These are phyloP conservation scores for Tolypeutes matacus DNA, from an alignment of 2,797 vertebrate genomes.

Conservation along the genomic window DNA sequence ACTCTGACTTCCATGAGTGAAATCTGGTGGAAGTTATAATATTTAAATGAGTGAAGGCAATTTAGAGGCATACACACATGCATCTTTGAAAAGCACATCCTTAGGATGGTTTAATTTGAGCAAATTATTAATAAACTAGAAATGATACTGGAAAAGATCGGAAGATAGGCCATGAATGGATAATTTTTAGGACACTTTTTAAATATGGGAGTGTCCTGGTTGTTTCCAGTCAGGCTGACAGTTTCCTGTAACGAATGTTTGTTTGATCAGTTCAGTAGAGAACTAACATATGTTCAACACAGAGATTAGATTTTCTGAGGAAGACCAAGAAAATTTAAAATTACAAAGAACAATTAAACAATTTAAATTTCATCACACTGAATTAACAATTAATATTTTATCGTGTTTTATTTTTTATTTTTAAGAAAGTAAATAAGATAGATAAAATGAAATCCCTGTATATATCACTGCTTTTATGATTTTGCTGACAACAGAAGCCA, in stretches of 20 bases:
- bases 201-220: not conserved
- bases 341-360: not conserved
- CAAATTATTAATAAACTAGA: constrained; percentile 43
- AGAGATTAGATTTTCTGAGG: not conserved
- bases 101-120: not conserved
- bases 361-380: not conserved
- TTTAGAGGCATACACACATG: not conserved
- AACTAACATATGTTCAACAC: not conserved
- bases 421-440: constrained; percentile 2
- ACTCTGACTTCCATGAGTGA: not conserved
- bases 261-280: not conserved
- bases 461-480: not conserved
- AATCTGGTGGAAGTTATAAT: not conserved
- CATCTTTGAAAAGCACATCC: not conserved
- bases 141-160: not conserved
- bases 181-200: not conserved
- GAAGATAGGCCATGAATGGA: not conserved
- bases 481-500: not conserved
- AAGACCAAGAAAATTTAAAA: not conserved
- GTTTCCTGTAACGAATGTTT: not conserved
- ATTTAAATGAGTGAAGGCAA: constrained; percentile 16
- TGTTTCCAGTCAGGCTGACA: not conserved
- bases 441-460: not conserved
- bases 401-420: not conserved
- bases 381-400: not conserved